phyloP scores from a whole-genome alignment of 2,113 vertebrate species.

The Coreoperca whiteheadi region DNA sequence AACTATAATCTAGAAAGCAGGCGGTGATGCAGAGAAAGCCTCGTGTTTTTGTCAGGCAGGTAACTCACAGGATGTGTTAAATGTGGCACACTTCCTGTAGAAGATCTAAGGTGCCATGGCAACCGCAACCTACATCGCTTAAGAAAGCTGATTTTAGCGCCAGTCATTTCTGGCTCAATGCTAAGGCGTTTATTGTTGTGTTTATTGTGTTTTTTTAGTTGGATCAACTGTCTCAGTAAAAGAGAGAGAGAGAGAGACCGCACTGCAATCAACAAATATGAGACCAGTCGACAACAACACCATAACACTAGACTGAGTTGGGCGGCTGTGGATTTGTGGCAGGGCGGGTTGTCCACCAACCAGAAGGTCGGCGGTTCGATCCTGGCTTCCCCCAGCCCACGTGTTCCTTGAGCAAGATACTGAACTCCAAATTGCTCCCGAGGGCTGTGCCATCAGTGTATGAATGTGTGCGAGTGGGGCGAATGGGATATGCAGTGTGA shows the following conservation, averaged over 20 bases:
- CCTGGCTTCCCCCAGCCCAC: no score
- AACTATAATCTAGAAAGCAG: neutral
- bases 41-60: constrained; percentile 20
- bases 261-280: neutral
- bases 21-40: neutral
- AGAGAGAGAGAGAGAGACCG: no score
- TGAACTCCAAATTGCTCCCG: no score
- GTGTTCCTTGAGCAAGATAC: no score
- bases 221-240: neutral
- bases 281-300: neutral
- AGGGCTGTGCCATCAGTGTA: no score
- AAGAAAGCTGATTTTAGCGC: constrained; percentile 23
- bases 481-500: no score
- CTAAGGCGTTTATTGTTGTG: neutral
- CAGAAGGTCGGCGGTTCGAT: no score
- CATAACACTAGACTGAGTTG: neutral
- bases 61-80: constrained; percentile 53
- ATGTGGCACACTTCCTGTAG: constrained; percentile 76
- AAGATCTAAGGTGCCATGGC: constrained; percentile 46
- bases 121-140: constrained; percentile 42
- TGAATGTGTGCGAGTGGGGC: no score
- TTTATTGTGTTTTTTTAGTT: no score
- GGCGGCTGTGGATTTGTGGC: no score
- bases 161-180: constrained; percentile 1
- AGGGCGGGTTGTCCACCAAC: no score